These are phyloP conservation scores for Oreochromis mossambicus DNA, from an alignment of 2,797 vertebrate genomes.

Conservation along the genomic window DNA sequence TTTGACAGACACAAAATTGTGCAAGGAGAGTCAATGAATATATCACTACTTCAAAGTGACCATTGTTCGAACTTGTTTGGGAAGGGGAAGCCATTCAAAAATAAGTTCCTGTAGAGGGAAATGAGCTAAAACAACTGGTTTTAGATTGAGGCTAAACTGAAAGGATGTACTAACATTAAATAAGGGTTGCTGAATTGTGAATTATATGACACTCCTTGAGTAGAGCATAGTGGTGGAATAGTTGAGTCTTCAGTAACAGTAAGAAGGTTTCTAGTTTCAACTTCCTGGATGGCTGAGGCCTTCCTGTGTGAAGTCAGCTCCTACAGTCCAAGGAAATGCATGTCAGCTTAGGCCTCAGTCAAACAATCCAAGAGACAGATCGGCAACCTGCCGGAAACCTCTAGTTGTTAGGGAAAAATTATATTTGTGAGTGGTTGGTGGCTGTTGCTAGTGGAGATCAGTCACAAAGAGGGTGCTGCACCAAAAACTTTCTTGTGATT, in stretches of 20 bases:
- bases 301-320: background rate
- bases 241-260: background rate
- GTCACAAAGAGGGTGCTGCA: background rate
- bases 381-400: background rate
- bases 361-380: background rate
- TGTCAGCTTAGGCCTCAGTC: background rate
- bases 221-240: background rate
- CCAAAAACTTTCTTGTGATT: background rate
- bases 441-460: background rate
- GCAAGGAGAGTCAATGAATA: background rate
- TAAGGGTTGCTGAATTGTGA: background rate
- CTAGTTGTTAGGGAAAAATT: background rate
- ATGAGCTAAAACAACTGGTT: background rate
- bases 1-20: constrained; percentile 18
- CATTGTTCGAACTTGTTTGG: background rate
- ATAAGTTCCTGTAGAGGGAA: background rate
- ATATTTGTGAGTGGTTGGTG: background rate
- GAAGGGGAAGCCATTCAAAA: background rate
- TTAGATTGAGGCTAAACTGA: background rate
- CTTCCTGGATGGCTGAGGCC: background rate
- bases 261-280: background rate
- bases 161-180: background rate
- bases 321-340: background rate
- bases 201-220: background rate
- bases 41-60: background rate